Conservation (phyloP, 2,113 vertebrate species). For the Willisornis vidua region DNA sequence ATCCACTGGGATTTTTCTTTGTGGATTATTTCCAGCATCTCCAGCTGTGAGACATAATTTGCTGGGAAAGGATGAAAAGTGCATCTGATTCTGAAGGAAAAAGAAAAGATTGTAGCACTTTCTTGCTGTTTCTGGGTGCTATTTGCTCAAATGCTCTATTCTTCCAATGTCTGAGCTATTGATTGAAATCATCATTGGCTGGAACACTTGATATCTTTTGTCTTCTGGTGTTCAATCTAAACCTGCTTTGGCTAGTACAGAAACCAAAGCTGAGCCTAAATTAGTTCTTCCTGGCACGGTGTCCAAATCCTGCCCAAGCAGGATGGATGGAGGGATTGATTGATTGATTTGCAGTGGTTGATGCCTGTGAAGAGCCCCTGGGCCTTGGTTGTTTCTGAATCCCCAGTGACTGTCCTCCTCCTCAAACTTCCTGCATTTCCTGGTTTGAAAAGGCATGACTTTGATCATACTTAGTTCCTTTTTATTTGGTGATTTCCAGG, state of each 20-base stretch:
- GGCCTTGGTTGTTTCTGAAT: neutral
- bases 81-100: neutral
- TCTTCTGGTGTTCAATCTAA: neutral
- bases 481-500: neutral
- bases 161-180: neutral
- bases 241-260: neutral
- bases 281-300: neutral
- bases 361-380: too few species aligned
- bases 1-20: neutral
- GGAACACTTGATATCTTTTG: neutral
- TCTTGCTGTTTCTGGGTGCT: neutral
- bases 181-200: neutral
- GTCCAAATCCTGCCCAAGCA: neutral
- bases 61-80: neutral
- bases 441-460: neutral
- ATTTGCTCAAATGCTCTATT: neutral
- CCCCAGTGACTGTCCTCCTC: neutral
- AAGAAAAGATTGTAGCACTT: neutral
- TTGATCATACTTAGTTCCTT: neutral
- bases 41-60: neutral
- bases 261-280: neutral
- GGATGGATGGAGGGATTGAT: neutral
- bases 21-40: neutral
- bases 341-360: neutral
- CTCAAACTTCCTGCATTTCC: neutral